Base-by-base conservation (phyloP, 2,888 invertebrate species). In the Alviniconcha strummeri region DNA sequence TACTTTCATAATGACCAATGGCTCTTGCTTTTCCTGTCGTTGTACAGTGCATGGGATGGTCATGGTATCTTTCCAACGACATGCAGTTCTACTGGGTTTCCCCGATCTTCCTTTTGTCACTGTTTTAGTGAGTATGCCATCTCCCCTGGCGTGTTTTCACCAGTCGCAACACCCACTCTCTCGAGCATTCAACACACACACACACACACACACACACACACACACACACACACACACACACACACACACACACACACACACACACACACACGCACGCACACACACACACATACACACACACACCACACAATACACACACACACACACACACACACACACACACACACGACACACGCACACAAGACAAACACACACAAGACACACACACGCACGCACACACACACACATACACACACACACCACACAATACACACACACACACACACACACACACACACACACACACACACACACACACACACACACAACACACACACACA, bases 51-150 rank as follows among this genome's bases (percentile, higher is more conserved):
- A 90, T 92, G 90, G 90, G 88, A 0, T 91, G 91, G 91, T 86
- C 91, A 4, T 92, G 92, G 92, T 92, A 90, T 78, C 85, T 92
- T 15, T 89, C 92, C 4, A 90, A 91, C 71, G 92, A 92, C 76
- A 91, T 91, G 91, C 91, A 91, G 87, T 90, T 90, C 67, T 90
- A 90, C 81, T 86, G 89, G 13, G 85, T 91, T 7, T 89, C 91
- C 1, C 89, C 91, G 0, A 82, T 92, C 64, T 88, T 92, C 78
- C 86, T 92, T 8, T 69, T 88, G 19, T 80, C 86, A 13, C 84
- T 91, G 78, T 88, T 89, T 74, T 86, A 85, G 91, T 91, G 86
- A 89, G 91, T 90, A 81, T 11, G 15, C 7, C 55, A 17, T n/a
- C 17, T 71, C 19, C 17, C 19, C n/a, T 36, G 19, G 5, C 36